Evolutionary conservation across 2,797 vertebrate genomes (phyloP), one percentile per base, ranked within the genome.

Genomic region (Melanotaenia nigrans): DNA sequence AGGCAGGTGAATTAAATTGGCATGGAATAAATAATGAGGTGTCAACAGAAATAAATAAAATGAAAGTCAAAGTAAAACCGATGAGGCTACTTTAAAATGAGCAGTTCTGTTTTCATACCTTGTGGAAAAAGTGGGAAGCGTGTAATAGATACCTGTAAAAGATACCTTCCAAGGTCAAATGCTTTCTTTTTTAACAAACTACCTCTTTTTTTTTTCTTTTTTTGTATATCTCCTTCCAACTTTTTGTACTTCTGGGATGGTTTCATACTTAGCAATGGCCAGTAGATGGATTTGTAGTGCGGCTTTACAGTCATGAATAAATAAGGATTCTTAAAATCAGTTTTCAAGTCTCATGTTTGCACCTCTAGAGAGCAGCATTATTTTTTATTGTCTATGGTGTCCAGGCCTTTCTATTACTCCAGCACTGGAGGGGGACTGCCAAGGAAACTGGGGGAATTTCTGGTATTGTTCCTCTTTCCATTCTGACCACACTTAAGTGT

Each of bases 351-450:
- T 59, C 33, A 40, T 66, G 28, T 72, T 68, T 67, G 9, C n/a
- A 38, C 85, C 89, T 83, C 82, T 85, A 92, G 90, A 74, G 87
- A 24, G 88, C 87, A 93, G 84, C 64, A 75, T 87, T 90, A 84
- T 71, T 68, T 72, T 42, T 49, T 49, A 11, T 18, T 49, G n/a
- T 22, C n/a, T 45, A 3, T 13, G 62, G 61, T 56, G 63, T 75
- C 28, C 59, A 18, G 47, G 18, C 33, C 53, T 69, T 65, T 47
- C 38, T 78, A 53, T 40, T 6, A 62, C 45, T 68, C 33, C 24
- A 67, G n/a, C 57, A 9, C 38, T 38, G 36, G 33, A 33, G 63
- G 35, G 35, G 71, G 33, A 42, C 68, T 71, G 22, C 45, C 10
- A 59, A 79, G 82, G 82, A 85, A 89, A 88, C 81, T 57, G 58